These are phyloP conservation scores for Zelleria hepariella DNA, from an alignment of 2,888 invertebrate genomes.

Conservation along the genomic window DNA sequence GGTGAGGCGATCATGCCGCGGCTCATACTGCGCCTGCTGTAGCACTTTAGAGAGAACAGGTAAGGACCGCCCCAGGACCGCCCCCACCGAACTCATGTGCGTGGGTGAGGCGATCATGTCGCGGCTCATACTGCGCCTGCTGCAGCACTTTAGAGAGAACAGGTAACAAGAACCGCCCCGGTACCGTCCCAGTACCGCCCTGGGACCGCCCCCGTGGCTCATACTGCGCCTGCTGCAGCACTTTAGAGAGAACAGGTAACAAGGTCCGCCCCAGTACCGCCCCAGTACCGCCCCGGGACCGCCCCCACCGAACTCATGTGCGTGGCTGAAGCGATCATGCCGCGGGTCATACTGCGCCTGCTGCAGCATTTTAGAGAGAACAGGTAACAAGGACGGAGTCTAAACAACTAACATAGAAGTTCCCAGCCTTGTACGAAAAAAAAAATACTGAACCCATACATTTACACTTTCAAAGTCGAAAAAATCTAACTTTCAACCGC, in stretches of 20 bases:
- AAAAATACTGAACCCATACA: no score
- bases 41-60: constrained; percentile 91
- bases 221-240: constrained; percentile 91
- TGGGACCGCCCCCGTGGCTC: constrained; percentile 66
- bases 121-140: constrained; percentile 86
- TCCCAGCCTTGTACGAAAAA: no score
- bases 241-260: constrained; percentile 88
- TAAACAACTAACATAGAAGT: no score
- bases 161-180: constrained; percentile 77
- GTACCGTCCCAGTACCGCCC: constrained; percentile 86
- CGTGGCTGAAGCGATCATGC: constrained; percentile 95
- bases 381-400: no score
- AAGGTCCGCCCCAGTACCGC: constrained; percentile 71
- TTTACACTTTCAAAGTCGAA: no score
- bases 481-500: no score
- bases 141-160: constrained; percentile 92
- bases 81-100: constrained; percentile 81
- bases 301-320: constrained; percentile 92
- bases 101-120: constrained; percentile 97
- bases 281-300: no score
- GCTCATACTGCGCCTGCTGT: constrained; percentile 88
- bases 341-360: constrained; percentile 88
- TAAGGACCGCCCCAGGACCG: constrained; percentile 24
- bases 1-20: constrained; percentile 96
- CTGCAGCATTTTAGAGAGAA: constrained; percentile 93